These are phyloP conservation scores for Trissonchulus sp. DNA, from an alignment of 2,888 invertebrate species.

Conservation along the genomic window DNA sequence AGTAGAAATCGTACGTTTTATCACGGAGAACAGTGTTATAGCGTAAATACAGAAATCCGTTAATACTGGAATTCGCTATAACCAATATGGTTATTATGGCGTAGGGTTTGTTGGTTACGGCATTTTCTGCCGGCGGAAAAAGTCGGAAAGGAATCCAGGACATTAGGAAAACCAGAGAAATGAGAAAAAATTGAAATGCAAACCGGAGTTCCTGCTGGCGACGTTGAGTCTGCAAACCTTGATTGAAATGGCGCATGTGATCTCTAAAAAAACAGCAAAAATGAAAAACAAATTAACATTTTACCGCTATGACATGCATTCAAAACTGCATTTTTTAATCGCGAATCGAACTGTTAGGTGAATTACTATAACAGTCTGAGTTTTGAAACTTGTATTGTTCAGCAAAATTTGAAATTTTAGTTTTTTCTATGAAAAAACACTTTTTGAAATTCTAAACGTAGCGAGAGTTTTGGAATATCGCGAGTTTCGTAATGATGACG, in stretches of 20 bases:
- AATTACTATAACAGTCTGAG: no score
- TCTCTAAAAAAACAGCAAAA: slow-evolving; percentile 4
- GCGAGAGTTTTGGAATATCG: no score
- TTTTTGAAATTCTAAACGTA: no score
- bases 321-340: no score
- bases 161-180: background rate
- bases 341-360: no score
- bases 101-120: background rate
- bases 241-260: background rate
- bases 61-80: background rate
- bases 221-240: background rate
- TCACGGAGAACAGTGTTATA: background rate
- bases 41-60: background rate
- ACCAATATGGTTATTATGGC: background rate
- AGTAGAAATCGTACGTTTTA: background rate
- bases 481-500: no score
- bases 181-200: background rate
- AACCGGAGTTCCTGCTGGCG: background rate
- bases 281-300: no score
- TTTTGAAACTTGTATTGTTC: no score
- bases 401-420: no score
- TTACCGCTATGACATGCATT: no score
- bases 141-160: slow-evolving; percentile 3
- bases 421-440: no score
- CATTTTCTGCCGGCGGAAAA: background rate